Base-by-base conservation (phyloP, 2,888 invertebrate genomes). In the Schrankia costaestrigalis region DNA sequence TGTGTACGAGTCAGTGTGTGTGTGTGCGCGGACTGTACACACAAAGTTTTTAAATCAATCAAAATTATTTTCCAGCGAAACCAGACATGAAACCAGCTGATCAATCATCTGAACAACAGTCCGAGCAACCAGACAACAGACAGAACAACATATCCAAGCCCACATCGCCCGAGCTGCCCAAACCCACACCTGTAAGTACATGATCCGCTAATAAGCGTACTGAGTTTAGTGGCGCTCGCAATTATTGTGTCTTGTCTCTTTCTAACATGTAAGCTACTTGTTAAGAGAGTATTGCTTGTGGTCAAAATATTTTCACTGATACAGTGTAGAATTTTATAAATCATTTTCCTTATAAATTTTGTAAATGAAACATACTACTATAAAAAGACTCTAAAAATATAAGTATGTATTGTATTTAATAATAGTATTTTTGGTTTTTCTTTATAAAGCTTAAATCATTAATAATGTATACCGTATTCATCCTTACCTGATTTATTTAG, bases 171-270 rank as follows among this genome's bases (percentile, higher is more conserved):
- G 86, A 86, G 1, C 44, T 86, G 7, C 86, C 86, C 0, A 83
- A 84, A 52, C 86, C 86, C 0, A 83, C 86, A 0, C 84, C 84
- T 71, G 82, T 84, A 34, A 73, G 79, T 65, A 15, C 1, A 2
- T 11, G 3, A n/a, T 9, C 0, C 2, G 1, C 3, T 15, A 8
- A 0, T 13, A 9, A 17, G 4, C 11, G 9, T 17, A 6, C 18
- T 30, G 30, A 13, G 15, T 26, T n/a, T 23, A 28, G 17, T 13
- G 23, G 17, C 17, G 4, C 7, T 17, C 7, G 17, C 7, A 5
- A 7, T 17, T 17, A 17, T 17, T n/a, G 17, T 5, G 17, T 17
- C 7, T 17, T 17, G 7, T 17, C 7, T 17, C 17, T 5, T 5
- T 17, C 3, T 7, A 5, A 17, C 4, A 5, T 17, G 17, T 17